Percentiles rank a stretch among this genome's conserved stretches.
These are phyloP conservation scores for Eupeodes corollae DNA, from an alignment of 1,140 invertebrate genomes.

Conservation along the genomic window DNA sequence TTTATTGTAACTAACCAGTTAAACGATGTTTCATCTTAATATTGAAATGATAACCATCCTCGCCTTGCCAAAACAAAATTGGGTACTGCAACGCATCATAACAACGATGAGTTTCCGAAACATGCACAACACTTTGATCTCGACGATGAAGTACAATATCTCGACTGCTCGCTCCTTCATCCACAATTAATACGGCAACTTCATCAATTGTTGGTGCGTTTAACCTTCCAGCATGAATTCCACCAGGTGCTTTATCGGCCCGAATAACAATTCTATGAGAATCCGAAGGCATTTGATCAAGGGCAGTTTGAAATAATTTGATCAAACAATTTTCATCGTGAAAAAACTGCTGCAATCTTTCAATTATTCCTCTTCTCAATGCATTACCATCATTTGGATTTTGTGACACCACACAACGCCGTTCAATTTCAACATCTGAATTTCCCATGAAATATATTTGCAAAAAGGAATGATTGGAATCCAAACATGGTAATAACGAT, in stretches of 20 bases:
- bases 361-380: no score
- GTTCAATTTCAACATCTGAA: constrained; percentile 36
- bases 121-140: constrained; percentile 18
- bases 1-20: constrained; percentile 4
- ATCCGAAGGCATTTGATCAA: no score
- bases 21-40: constrained; percentile 8
- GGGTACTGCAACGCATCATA: constrained; percentile 28
- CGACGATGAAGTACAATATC: no score
- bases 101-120: constrained; percentile 16
- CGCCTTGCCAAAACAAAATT: constrained; percentile 36
- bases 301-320: no score
- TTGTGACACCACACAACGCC: constrained; percentile 24
- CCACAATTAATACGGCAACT: no score
- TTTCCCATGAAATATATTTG: constrained; percentile 4
- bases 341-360: no score
- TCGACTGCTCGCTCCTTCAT: no score
- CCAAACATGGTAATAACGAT: constrained; percentile 21
- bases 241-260: no score
- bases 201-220: no score
- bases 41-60: constrained; percentile 32
- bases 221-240: no score
- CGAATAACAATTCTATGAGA: constrained; percentile 22
- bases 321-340: no score
- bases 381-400: no score
- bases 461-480: constrained; percentile 29